Evolutionary conservation across 2,888 invertebrate genomes (phyloP).

Genomic region (Chymomyza fuscimana): DNA sequence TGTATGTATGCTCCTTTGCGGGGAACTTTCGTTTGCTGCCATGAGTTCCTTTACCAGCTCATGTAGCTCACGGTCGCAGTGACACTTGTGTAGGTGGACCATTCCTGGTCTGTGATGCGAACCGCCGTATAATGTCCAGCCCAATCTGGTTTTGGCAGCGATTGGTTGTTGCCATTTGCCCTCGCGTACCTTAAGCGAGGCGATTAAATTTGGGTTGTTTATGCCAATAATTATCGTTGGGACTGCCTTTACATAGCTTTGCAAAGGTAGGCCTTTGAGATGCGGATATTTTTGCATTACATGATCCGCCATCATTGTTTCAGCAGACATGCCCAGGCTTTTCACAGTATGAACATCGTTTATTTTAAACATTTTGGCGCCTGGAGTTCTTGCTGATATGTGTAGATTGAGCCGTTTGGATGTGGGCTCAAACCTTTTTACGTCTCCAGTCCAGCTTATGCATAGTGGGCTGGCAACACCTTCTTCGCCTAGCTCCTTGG

Average conservation of each 20-base stretch:
- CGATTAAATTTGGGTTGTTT: conserved; percentile 7
- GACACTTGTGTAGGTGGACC: conserved; percentile 2
- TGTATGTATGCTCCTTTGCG: too few species aligned
- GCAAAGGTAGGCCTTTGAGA: neutral
- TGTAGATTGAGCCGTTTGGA: too few species aligned
- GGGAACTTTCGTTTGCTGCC: too few species aligned
- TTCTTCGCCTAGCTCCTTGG: too few species aligned
- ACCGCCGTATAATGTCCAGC: conserved; percentile 9
- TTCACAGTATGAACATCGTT: too few species aligned
- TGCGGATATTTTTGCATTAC: neutral
- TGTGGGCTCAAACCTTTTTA: too few species aligned
- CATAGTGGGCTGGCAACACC: too few species aligned
- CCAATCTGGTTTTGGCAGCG: conserved; percentile 6
- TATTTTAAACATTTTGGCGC: too few species aligned
- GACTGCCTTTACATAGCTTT: neutral
- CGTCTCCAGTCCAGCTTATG: too few species aligned
- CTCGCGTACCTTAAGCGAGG: conserved; percentile 4
- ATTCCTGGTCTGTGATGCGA: neutral
- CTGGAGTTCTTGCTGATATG: too few species aligned
- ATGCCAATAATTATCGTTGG: conserved; percentile 6
- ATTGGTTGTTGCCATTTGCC: conserved; percentile 11
- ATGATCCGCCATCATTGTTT: neutral
- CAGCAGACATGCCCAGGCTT: too few species aligned
- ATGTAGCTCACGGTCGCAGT: too few species aligned
- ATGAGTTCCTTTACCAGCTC: neutral